Conservation (phyloP, 2,113 vertebrate genomes). For the Oenanthe melanoleuca region DNA sequence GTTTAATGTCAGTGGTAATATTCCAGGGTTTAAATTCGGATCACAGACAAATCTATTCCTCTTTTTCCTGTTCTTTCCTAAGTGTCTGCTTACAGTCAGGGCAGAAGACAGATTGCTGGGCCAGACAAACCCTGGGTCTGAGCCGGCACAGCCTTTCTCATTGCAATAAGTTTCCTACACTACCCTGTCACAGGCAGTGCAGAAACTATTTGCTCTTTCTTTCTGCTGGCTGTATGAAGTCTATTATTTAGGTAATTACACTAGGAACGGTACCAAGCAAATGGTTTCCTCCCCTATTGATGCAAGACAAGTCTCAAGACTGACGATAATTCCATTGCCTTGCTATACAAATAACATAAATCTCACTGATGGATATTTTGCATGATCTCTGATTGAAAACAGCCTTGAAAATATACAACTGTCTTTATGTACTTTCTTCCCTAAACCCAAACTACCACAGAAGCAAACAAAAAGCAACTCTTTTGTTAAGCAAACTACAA, state of each 20-base stretch:
- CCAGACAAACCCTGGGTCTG: background rate
- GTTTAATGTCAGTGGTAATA: background rate
- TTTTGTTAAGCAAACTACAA: background rate
- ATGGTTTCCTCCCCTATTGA: conserved; percentile 23
- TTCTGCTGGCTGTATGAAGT: conserved; percentile 33
- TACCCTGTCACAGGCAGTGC: background rate
- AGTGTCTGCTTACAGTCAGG: background rate
- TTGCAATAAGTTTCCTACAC: conserved; percentile 7
- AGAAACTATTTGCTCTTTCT: conserved; percentile 32
- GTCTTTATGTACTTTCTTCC: background rate
- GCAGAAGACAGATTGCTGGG: background rate
- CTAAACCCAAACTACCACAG: background rate
- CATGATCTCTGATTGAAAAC: background rate
- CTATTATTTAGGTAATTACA: conserved; percentile 47
- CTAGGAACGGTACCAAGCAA: conserved; percentile 28
- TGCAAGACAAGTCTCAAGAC: conserved; percentile 9
- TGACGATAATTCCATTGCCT: background rate
- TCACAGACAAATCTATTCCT: background rate
- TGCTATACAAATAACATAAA: background rate
- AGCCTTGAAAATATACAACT: background rate
- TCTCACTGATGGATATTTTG: conserved; percentile 1
- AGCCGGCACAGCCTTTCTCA: background rate
- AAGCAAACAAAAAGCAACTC: background rate
- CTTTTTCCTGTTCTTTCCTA: background rate
- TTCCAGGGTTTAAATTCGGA: background rate